Base-by-base conservation (phyloP, 2,113 vertebrate species). In the Myrmecobius fasciatus region DNA sequence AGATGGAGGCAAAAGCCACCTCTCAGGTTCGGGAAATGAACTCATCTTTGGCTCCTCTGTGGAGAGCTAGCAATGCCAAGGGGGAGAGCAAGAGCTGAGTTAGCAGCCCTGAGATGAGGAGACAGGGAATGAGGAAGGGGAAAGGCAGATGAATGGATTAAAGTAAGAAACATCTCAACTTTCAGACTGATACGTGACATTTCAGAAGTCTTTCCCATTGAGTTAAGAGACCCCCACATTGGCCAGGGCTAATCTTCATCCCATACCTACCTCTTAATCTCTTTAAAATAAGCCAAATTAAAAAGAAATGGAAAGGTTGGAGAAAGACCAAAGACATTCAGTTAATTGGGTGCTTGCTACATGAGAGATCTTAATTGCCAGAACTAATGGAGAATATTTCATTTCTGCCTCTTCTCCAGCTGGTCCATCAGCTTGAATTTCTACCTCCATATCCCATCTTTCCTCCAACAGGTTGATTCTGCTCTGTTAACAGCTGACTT, bases 21-120 rank as follows among this genome's bases (percentile, higher is more conserved):
- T 56, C 94, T 92, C 0, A 25, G 89, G 83, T 96, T 93, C 96
- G 93, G 91, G 94, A 95, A 95, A 93, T 95, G 96, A 97, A 94
- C 94, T 96, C 96, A 96, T 92, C 93, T 92, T 94, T 96, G 96
- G 95, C 96, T 91, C 52, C 53, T 88, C 89, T 49, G 43, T n/a
- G 92, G 53, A 94, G 94, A 56, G 52, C 75, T 25, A 48, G 22
- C 53, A 53, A 0, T 1, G 92, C 94, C 92, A 90, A 90, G 75
- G 48, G 53, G 67, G 43, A 67, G 24, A 22, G 51, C 8, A 8
- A 43, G 36, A 43, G n/a, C 91, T 10, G 17, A 52, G 53, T 93
- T 91, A 51, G 49, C 90, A 53, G 47, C 12, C 3, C 93, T 22
- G 67, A 20, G 1, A 1, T 20, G n/a, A 43, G 89, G 53, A 49